Base-by-base conservation (phyloP, 2,797 vertebrate genomes). In the Lutjanus argentimaculatus region DNA sequence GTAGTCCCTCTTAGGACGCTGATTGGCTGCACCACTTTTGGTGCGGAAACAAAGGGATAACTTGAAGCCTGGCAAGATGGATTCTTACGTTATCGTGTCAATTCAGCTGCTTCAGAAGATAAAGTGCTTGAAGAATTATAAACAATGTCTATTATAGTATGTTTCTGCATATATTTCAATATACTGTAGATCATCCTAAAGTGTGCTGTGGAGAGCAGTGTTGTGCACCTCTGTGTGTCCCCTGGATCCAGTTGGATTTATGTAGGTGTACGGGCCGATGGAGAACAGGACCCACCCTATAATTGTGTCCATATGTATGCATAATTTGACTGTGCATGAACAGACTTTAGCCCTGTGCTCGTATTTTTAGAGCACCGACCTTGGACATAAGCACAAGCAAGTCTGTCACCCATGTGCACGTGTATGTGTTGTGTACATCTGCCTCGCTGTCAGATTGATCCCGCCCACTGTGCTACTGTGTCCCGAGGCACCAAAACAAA, bases 371-470 rank as follows among this genome's bases (percentile, higher is more conserved):
- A 82, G 64, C 46, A 6, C 2, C 59, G 75, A 82, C 84, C 59
- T 77, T 48, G 5, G 59, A 72, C 78, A 72, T 81, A 80, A 70
- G 64, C 75, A 68, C 79, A 80, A 70, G 64, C 75, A 68, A 45
- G 43, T 49, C 74, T 40, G 75, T 82, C 55, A 22, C 55, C 65
- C 68, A 56, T 36, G 8, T 53, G 36, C 17, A 30, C 17, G 7
- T 8, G 76, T 48, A 14, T 57, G 16, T 66, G 52, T 68, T 53
- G 49, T 36, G 49, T 64, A 21, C 62, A 52, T 88, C 62, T 72
- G 83, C 30, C 69, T 63, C 63, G 51, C 73, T 77, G 86, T 84
- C 70, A 69, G 64, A 81, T 70, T 84, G 85, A 87, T 85, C 78
- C 67, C 1, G 48, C 67, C 61, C 30, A 30, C 61, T 69, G 67